phyloP scores from a whole-genome alignment of 1,140 invertebrate genomes.

The Bombus impatiens region DNA sequence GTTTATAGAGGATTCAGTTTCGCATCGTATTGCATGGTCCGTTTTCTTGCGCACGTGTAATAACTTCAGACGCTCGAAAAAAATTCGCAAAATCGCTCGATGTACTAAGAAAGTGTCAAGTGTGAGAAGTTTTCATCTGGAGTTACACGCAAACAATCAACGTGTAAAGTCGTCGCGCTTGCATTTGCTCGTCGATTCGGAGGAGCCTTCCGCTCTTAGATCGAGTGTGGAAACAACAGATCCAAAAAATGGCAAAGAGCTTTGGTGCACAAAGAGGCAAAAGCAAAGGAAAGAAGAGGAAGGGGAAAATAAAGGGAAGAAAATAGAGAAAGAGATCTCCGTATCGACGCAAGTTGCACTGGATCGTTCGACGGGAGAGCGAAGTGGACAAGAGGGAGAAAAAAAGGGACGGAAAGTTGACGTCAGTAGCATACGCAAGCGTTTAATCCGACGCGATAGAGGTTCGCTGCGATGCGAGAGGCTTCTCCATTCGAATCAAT shows the following conservation, averaged over 20 bases:
- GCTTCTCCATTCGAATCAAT: conserved; percentile 79
- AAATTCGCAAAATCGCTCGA: too few species aligned
- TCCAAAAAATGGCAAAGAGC: not conserved
- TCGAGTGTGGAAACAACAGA: not conserved
- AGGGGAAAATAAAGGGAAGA: not conserved
- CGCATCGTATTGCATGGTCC: not conserved
- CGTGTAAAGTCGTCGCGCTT: not conserved
- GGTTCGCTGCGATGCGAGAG: conserved; percentile 70
- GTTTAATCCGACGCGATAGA: conserved; percentile 75
- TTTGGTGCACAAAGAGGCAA: not conserved
- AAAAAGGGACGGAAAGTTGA: conserved; percentile 56
- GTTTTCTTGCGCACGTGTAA: too few species aligned
- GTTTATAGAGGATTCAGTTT: not conserved
- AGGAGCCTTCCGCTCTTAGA: not conserved
- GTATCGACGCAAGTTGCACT: not conserved
- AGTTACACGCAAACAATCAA: not conserved
- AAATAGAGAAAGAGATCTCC: not conserved
- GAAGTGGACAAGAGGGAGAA: not conserved
- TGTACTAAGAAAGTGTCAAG: too few species aligned
- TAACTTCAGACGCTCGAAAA: too few species aligned
- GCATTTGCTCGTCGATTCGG: not conserved
- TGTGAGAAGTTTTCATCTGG: too few species aligned
- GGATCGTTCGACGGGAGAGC: conserved; percentile 3
- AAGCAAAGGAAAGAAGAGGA: not conserved
- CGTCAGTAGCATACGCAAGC: conserved; percentile 68